phyloP scores from a whole-genome alignment of 1,140 invertebrate species.

The Drosophila melanica region DNA sequence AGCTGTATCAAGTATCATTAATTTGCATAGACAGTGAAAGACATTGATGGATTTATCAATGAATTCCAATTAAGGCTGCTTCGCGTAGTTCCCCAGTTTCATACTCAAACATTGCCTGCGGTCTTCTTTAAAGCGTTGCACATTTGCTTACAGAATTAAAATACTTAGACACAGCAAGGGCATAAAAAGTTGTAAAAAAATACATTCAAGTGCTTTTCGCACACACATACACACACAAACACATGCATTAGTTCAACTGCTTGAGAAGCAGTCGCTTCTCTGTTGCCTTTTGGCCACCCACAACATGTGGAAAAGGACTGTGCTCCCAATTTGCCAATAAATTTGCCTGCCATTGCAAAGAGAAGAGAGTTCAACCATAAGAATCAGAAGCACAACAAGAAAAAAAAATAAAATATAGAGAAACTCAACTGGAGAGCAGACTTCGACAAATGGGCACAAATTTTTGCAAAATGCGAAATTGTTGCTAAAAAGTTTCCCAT shows the following conservation, averaged over 20 bases:
- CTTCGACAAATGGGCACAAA: conserved; percentile 21
- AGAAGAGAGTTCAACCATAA: conserved; percentile 39
- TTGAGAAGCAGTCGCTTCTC: conserved; percentile 25
- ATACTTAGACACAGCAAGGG: conserved; percentile 7
- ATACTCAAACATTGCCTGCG: neutral
- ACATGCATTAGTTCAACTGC: conserved; percentile 13
- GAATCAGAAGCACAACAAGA: conserved; percentile 17
- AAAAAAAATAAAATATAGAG: neutral
- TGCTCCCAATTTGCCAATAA: conserved; percentile 82
- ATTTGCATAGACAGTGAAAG: too few species aligned
- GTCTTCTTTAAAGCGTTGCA: conserved; percentile 1
- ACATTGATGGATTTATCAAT: too few species aligned
- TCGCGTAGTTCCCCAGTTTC: too few species aligned
- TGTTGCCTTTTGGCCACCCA: conserved; percentile 14
- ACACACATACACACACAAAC: conserved; percentile 3
- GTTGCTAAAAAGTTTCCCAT: conserved; percentile 53
- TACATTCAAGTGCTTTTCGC: conserved; percentile 63
- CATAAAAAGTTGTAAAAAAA: conserved; percentile 73
- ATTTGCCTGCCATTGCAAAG: conserved; percentile 76
- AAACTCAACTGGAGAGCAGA: conserved; percentile 10
- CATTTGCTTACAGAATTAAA: conserved; percentile 3
- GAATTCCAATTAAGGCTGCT: neutral
- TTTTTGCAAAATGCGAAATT: conserved; percentile 37
- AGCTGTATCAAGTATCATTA: too few species aligned
- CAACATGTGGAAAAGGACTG: conserved; percentile 54